A percentile compares a stretch with the other conserved stretches of the same genome.
Conservation (phyloP, 2,888 invertebrate species). For the Chirona hameri region DNA sequence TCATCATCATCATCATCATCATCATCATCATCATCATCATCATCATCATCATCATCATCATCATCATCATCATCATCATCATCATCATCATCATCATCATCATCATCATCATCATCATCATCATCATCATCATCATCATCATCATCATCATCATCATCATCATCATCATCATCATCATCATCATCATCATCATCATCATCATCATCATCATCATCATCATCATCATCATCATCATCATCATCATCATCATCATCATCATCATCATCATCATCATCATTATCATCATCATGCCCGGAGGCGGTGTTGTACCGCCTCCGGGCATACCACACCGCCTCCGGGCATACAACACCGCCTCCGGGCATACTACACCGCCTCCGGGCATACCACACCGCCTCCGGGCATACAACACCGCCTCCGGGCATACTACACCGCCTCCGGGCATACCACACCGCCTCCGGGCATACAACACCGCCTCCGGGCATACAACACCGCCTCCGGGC, state of each 20-base stretch:
- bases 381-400: too few species aligned
- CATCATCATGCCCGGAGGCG: too few species aligned
- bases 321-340: too few species aligned
- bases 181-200: constrained; percentile 1
- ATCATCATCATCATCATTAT: neutral
- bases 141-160: constrained; percentile 22
- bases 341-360: too few species aligned
- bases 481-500: too few species aligned
- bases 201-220: neutral
- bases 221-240: neutral
- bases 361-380: too few species aligned
- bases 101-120: constrained; percentile 22
- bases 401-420: too few species aligned
- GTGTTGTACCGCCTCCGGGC: too few species aligned
- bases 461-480: too few species aligned
- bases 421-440: too few species aligned
- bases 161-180: constrained; percentile 22
- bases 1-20: too few species aligned
- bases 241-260: neutral
- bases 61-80: constrained; percentile 22
- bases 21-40: constrained; percentile 22
- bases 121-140: constrained; percentile 22
- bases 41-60: constrained; percentile 22
- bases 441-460: too few species aligned
- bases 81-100: constrained; percentile 22